Evolutionary conservation across 1,140 invertebrate genomes (phyloP).

Genomic region (Brachionus asplanchnoidis): DNA sequence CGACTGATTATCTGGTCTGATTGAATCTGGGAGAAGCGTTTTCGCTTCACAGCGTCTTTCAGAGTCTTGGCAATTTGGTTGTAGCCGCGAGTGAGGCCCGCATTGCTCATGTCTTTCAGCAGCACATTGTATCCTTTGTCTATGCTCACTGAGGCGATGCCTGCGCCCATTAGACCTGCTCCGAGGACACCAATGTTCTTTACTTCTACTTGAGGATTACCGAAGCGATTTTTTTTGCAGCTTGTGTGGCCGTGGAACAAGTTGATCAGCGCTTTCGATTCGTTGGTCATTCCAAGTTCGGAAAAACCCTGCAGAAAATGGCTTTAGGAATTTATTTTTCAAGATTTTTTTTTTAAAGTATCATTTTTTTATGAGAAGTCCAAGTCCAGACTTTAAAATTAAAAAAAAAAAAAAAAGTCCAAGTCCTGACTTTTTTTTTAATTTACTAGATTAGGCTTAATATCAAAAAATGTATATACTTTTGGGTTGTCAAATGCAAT

Average conservation of each 20-base stretch:
- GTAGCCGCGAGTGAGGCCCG: constrained; percentile 76
- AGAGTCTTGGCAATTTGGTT: constrained; percentile 83
- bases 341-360: too few species aligned
- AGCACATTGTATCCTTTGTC: constrained; percentile 87
- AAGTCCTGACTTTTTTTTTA: too few species aligned
- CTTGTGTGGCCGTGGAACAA: constrained; percentile 92
- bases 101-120: constrained; percentile 80
- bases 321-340: too few species aligned
- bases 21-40: constrained; percentile 51
- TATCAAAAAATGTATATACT: too few species aligned
- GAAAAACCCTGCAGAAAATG: constrained; percentile 65
- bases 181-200: constrained; percentile 82
- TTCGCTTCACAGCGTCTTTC: constrained; percentile 55
- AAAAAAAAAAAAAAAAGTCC: too few species aligned
- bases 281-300: constrained; percentile 77
- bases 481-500: too few species aligned
- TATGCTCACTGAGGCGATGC: constrained; percentile 92
- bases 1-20: constrained; percentile 66
- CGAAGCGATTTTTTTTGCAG: constrained; percentile 96
- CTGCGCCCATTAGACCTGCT: constrained; percentile 94
- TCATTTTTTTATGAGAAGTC: too few species aligned
- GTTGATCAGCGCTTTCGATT: constrained; percentile 84
- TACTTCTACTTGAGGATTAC: constrained; percentile 68
- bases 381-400: too few species aligned
- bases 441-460: too few species aligned